phyloP scores from a whole-genome alignment of 35 echinoderm and acorn worm species.

The Acanthaster planci region DNA sequence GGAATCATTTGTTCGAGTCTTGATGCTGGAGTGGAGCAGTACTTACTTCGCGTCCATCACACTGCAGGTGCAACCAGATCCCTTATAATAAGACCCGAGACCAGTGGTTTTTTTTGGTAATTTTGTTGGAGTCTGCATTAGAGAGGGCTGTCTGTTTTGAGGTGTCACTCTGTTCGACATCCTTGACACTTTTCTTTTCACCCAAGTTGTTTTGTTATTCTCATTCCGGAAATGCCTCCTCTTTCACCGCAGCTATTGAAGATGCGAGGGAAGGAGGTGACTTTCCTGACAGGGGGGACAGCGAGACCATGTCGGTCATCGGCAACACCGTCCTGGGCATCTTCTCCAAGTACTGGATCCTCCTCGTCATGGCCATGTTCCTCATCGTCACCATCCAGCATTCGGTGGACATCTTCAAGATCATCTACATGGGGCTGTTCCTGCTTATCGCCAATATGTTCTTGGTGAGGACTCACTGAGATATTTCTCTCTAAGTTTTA shows the following conservation, averaged over 20 bases:
- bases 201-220: too few species aligned
- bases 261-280: conserved; percentile 22
- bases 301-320: conserved; percentile 77
- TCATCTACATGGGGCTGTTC: conserved; percentile 87
- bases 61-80: too few species aligned
- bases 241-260: not conserved
- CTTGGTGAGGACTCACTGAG: conserved; percentile 62
- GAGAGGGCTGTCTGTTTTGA: too few species aligned
- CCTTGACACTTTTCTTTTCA: too few species aligned
- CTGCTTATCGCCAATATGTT: conserved; percentile 86
- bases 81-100: too few species aligned
- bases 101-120: too few species aligned
- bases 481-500: too few species aligned
- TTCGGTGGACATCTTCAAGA: conserved; percentile 84
- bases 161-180: too few species aligned
- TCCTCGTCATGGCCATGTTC: conserved; percentile 83
- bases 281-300: conserved; percentile 42
- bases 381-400: conserved; percentile 87
- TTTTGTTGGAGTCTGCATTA: too few species aligned
- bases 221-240: not conserved
- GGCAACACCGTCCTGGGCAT: conserved; percentile 49
- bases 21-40: too few species aligned
- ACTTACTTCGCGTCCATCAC: too few species aligned
- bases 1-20: too few species aligned
- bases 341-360: conserved; percentile 94